Conservation (phyloP, 1,140 invertebrate species). For the Drosophila takahashii region DNA sequence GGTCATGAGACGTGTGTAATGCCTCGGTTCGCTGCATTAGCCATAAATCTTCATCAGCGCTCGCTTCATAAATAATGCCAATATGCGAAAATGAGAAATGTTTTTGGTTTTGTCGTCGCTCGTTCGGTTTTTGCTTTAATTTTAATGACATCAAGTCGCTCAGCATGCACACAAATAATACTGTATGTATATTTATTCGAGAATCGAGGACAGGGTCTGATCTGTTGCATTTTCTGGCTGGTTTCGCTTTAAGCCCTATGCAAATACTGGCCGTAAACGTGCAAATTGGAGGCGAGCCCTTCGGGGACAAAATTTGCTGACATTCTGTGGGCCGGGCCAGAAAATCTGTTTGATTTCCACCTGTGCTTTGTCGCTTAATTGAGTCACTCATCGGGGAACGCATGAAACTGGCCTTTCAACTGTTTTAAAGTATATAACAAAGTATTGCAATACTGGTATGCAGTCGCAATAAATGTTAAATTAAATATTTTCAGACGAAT, state of each 20-base stretch:
- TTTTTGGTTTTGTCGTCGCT: conserved; percentile 33
- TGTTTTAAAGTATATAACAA: background rate
- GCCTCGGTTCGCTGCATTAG: conserved; percentile 61
- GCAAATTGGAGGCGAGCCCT: conserved; percentile 63
- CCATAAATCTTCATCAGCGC: conserved; percentile 72
- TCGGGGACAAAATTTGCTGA: conserved; percentile 2
- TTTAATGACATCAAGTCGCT: conserved; percentile 46
- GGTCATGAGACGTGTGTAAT: conserved; percentile 36
- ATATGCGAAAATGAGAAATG: conserved; percentile 36
- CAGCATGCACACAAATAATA: background rate
- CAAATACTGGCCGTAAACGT: conserved; percentile 45
- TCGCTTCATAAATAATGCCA: conserved; percentile 62
- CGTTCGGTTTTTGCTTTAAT: conserved; percentile 53
- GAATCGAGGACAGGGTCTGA: conserved; percentile 1
- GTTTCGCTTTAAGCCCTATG: conserved; percentile 25
- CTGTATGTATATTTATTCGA: background rate
- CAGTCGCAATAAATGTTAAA: too few species aligned
- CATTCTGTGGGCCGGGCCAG: background rate
- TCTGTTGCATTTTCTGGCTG: conserved; percentile 39
- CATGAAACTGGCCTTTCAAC: background rate
- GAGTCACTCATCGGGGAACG: background rate
- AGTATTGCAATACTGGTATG: background rate
- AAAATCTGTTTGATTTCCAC: conserved; percentile 17
- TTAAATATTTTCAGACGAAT: too few species aligned
- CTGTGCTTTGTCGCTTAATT: background rate